Evolutionary conservation across 1,140 invertebrate species (phyloP), one percentile per base, ranked within the genome.

Genomic region (Propsilocerus akamusi): DNA sequence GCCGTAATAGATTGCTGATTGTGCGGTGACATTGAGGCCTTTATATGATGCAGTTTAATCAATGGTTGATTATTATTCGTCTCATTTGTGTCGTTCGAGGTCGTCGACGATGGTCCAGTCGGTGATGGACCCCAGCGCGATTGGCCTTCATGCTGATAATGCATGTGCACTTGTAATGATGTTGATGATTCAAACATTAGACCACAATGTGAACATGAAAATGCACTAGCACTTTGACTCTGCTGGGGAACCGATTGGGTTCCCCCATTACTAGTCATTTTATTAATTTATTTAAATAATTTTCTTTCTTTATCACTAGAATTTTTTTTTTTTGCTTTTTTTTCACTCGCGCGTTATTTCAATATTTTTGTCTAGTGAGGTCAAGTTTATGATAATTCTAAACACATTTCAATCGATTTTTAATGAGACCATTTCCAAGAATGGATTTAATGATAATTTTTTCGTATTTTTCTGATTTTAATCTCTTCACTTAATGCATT

Each of bases 1-100:
- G 63, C 63, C 26, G 59, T 63, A 7, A 64, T 60, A 25, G 63
- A 63, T 48, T 51, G 53, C 30, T n/a, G n/a, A n/a, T n/a, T n/a
- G n/a, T 56, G 47, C 14, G 25, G 30, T 26, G 41, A 34, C 12
- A 22, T 26, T 12, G n/a, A 8, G 25, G 12, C 11, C 24, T 41
- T 34, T 5, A 14, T 41, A 41, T 41, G 34, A 41, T 41, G 34
- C 34, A n/a, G n/a, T n/a, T 41, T 41, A 10, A 14, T 24, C 24
- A 26, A 10, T 25, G 25, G 25, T 26, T 32, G 50, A 14, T 47
- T 22, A 51, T 51, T 51, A 28, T 51, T 51, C 8, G 47, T 51
- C 8, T 51, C 50, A 4, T n/a, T n/a, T n/a, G 46, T 25, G 37
- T 51, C 50, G 14, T 41, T 51, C 25, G 49, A 49, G 28, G 30